Conservation (phyloP, 2,888 invertebrate genomes). For the Zaprionus lineosus region DNA sequence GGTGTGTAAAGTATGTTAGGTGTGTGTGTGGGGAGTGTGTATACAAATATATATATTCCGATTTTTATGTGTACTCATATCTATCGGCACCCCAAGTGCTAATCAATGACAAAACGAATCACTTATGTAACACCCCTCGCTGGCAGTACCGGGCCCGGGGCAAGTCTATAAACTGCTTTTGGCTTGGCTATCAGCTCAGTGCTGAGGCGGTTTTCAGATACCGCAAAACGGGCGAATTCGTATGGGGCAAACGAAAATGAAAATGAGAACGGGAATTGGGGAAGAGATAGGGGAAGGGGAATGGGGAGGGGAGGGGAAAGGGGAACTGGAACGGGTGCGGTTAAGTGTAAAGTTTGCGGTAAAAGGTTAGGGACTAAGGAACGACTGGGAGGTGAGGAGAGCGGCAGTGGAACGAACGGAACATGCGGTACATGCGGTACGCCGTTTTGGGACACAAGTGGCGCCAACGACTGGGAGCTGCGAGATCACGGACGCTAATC, state of each 20-base stretch:
- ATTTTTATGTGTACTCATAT: too few species aligned
- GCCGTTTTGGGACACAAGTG: background rate
- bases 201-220: constrained; percentile 38
- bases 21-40: too few species aligned
- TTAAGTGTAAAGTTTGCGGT: background rate
- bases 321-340: background rate
- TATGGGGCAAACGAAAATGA: too few species aligned
- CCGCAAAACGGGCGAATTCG: constrained; percentile 3
- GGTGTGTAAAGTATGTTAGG: too few species aligned
- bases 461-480: constrained; percentile 27
- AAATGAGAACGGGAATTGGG: background rate
- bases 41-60: background rate
- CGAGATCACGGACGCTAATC: constrained; percentile 60
- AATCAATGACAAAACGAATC: constrained; percentile 62
- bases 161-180: constrained; percentile 28
- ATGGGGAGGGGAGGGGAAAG: background rate
- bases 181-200: constrained; percentile 47
- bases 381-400: too few species aligned
- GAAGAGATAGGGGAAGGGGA: background rate
- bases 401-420: too few species aligned
- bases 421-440: too few species aligned
- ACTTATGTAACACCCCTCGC: constrained; percentile 51
- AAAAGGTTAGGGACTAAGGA: too few species aligned
- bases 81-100: constrained; percentile 58
- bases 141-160: constrained; percentile 2